These are phyloP conservation scores for Penaeus japonicus DNA, from an alignment of 1,140 invertebrate genomes.

Conservation along the genomic window DNA sequence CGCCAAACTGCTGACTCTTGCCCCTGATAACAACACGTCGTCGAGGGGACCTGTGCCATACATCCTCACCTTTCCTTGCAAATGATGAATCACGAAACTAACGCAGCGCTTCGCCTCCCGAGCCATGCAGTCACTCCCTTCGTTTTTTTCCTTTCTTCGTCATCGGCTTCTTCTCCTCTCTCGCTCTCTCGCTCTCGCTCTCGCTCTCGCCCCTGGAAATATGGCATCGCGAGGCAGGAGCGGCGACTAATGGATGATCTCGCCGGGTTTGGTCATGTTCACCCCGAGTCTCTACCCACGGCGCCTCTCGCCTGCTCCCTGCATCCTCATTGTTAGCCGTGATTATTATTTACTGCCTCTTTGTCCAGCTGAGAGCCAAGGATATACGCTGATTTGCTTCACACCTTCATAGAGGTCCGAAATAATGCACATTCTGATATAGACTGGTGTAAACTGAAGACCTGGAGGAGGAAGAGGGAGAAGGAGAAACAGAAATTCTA, in stretches of 20 bases:
- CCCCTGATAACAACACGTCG: not conserved
- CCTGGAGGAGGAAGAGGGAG: not conserved
- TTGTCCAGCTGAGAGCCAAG: conserved; percentile 43
- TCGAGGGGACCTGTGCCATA: not conserved
- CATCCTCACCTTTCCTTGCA: no score
- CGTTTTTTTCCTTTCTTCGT: no score
- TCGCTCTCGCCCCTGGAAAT: not conserved
- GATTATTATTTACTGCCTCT: conserved; percentile 54
- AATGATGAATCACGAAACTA: no score
- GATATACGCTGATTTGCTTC: conserved; percentile 39
- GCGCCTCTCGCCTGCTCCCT: conserved; percentile 22
- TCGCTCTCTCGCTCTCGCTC: no score
- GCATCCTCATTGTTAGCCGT: conserved; percentile 48
- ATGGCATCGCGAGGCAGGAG: conserved; percentile 26
- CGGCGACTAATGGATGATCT: conserved; percentile 15
- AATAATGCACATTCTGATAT: conserved; percentile 39
- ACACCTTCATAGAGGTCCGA: conserved; percentile 25
- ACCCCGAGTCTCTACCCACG: conserved; percentile 38
- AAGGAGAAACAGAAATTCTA: no score
- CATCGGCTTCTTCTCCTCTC: no score
- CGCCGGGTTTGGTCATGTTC: conserved; percentile 29
- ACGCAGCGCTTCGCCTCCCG: no score
- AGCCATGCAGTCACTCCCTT: no score
- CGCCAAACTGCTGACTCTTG: conserved; percentile 21
- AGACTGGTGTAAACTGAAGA: not conserved